Percentiles rank a stretch among this genome's conserved stretches.
Conservation (phyloP, 1,140 invertebrate species). For the Triops cancriformis region DNA sequence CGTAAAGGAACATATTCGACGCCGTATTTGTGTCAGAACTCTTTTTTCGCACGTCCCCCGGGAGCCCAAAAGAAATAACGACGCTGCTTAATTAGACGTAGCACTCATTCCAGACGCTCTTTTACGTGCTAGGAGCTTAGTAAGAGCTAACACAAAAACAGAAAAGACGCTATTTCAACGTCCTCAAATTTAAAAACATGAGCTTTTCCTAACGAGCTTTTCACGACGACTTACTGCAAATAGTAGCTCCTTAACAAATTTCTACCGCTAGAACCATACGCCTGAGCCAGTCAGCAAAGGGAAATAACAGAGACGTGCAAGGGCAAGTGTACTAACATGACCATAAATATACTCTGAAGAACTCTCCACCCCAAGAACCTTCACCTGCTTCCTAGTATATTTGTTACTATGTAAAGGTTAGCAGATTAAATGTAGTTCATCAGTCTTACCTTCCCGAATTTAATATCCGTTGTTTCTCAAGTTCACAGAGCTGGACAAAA, state of each 20-base stretch:
- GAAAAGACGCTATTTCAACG: too few relatives aligned
- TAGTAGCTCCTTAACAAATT: not conserved
- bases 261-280: not conserved
- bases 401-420: too few relatives aligned
- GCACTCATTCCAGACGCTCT: not conserved
- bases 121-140: not conserved
- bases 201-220: not conserved
- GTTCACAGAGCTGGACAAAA: too few relatives aligned
- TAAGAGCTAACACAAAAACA: not conserved
- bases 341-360: too few relatives aligned
- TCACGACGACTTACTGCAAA: not conserved
- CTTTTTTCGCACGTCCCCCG: not conserved
- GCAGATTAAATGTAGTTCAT: too few relatives aligned
- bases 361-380: too few relatives aligned
- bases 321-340: too few relatives aligned
- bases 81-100: slow-evolving; percentile 1
- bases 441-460: too few relatives aligned
- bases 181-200: not conserved
- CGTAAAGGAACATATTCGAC: not conserved
- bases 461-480: too few relatives aligned
- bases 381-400: too few relatives aligned
- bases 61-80: not conserved
- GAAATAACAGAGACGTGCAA: too few relatives aligned
- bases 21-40: not conserved
- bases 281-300: not conserved